Conservation (phyloP, 2,113 vertebrate genomes). For the Tyrannus savana region DNA sequence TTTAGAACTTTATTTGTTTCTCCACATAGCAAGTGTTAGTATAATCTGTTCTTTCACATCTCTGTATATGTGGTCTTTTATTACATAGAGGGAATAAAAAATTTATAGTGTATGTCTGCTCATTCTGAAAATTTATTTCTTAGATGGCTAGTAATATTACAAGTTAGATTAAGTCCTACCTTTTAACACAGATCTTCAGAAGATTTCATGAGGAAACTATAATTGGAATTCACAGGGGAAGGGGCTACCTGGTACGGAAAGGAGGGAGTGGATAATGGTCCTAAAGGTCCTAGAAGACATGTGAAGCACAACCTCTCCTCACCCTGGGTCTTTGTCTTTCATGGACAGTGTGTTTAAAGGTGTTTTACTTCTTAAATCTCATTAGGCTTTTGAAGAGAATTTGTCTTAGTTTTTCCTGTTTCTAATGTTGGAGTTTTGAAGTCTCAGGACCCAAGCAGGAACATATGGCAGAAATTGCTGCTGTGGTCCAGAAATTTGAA, state of each 20-base stretch:
- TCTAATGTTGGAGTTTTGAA: not conserved
- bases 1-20: not conserved
- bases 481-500: not conserved
- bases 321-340: not conserved
- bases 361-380: not conserved
- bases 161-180: not conserved
- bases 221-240: not conserved
- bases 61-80: not conserved
- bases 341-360: not conserved
- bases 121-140: not conserved
- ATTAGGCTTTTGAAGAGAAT: not conserved
- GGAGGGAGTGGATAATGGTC: not conserved
- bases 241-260: not conserved
- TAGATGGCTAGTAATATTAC: not conserved
- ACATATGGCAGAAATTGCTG: not conserved
- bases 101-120: not conserved
- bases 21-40: not conserved
- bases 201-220: not conserved
- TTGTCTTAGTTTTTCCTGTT: not conserved
- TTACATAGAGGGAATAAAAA: not conserved
- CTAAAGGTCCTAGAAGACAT: not conserved
- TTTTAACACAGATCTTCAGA: not conserved
- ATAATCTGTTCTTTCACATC: not conserved
- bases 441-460: not conserved
- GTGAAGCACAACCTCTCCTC: not conserved